Evolutionary conservation across 2,113 vertebrate species (phyloP), one percentile per base, ranked within the genome.

Genomic region (Mormyrus lacerda): DNA sequence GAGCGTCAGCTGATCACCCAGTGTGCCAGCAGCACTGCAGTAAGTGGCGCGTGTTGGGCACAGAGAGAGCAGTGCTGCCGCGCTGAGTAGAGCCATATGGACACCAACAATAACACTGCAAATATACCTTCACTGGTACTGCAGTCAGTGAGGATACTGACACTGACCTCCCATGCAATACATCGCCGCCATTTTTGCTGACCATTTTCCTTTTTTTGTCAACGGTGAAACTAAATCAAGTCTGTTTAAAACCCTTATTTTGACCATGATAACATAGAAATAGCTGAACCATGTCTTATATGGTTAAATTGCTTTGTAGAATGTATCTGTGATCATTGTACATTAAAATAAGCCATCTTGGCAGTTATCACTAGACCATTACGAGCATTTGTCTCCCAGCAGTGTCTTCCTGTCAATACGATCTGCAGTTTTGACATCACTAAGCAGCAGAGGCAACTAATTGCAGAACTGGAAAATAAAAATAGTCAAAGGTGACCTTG

Each of bases 401-500:
- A 97, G 85, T 97, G 96, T 73, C 97, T 97, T 58, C 96, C 97
- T 0, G 90, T 97, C 24, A 98, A 99, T 89, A 92, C 97, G 94
- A 93, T 94, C 17, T 99, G 98, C 93, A 98, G 95, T 95, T 97
- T 98, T 0, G 98, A 99, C 91, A 97, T 97, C 91, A 99, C 98
- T 90, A 98, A 97, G 90, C 98, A 99, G 5, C 98, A 99, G 91
- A 95, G 97, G 24, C 98, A 99, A 93, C 97, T 99, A 94, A 99
- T 99, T 19, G 97, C 98, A 0, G 98, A 99, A 94, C 96, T 99
- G 93, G 98, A 99, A 91, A 99, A 97, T 94, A 99, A 99, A 94
- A 99, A 99, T 95, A 97, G 98, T 98, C 98, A 89, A 0, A 17
- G 0, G 83, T 27, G 44, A 85, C 42, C 19, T 47, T 85, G 47